Evolutionary conservation across 2,797 vertebrate genomes (phyloP), one percentile per base, ranked within the genome.

Genomic region (Ficedula albicollis): DNA sequence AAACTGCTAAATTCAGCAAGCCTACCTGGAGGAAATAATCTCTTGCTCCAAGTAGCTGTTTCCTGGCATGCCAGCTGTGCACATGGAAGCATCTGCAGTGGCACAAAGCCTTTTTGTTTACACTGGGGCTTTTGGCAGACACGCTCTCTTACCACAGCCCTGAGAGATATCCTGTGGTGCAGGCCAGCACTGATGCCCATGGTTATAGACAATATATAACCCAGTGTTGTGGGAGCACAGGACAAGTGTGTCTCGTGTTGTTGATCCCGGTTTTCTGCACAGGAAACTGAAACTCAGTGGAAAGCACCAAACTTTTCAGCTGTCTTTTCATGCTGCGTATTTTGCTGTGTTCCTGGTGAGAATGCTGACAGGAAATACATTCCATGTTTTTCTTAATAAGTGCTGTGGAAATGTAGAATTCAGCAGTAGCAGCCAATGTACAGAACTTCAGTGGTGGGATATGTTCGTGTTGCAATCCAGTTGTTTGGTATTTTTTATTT

Each of bases 291-390:
- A 78, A 59, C 79, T 90, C 34, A 4, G 0, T 94, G 96, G 95
- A 96, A 97, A 97, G 94, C 87, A 93, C 95, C 95, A 36, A 91
- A 96, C 39, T 96, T 96, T 86, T 95, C 36, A 66, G 44, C 67
- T 73, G 17, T 63, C 55, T 82, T 87, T 86, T 48, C 21, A 11
- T 66, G 49, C 26, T 58, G 6, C 7, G 8, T 68, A 26, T 72
- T 85, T 86, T 32, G 36, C 15, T 75, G 15, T 78, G 52, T 51
- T 92, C 39, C 74, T 41, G 16, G 7, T 77, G 60, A 84, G 69
- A 73, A 56, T 54, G 46, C 69, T 94, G 84, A 49, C 79, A 87
- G 90, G 90, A 95, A 96, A 85, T 68, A 14, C 39, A 34, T 87
- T 80, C 76, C 51, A 29, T 93, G 19, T 72, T 94, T 91, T 84